These are phyloP conservation scores for Tautogolabrus adspersus DNA, from an alignment of 2,113 vertebrate species.

Conservation along the genomic window DNA sequence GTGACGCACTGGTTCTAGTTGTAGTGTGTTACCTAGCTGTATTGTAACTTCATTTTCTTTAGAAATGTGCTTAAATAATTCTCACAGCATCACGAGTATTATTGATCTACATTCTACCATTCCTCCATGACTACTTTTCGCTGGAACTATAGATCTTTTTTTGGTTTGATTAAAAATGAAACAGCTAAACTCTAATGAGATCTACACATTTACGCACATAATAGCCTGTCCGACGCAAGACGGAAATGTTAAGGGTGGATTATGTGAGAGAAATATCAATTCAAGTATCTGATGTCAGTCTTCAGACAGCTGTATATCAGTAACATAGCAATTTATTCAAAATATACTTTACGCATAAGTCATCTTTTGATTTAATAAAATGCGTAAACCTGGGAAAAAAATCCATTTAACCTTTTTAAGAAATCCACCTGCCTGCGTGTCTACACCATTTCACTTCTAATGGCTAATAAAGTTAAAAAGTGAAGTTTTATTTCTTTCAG, in stretches of 20 bases:
- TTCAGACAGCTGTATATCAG: not conserved
- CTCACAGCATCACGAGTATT: not conserved
- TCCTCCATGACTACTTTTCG: not conserved
- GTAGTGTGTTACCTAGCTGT: not conserved
- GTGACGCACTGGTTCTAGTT: not conserved
- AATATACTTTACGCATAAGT: not conserved
- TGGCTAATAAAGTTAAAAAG: not conserved
- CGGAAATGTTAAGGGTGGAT: not conserved
- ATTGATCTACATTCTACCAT: not conserved
- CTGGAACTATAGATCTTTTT: too few species aligned
- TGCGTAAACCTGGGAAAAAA: not conserved
- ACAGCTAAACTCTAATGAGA: not conserved
- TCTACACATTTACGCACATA: not conserved
- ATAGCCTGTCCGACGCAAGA: too few species aligned
- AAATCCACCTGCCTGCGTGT: constrained; percentile 22
- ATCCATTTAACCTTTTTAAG: not conserved
- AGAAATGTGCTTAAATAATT: not conserved
- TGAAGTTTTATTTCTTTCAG: not conserved
- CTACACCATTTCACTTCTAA: not conserved
- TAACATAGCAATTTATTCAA: not conserved
- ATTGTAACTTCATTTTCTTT: not conserved
- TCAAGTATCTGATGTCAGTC: not conserved
- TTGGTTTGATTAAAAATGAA: not conserved
- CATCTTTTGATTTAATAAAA: not conserved
- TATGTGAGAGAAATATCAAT: not conserved